Conservation (phyloP, 2,797 vertebrate species). For the Enteromius anoplus region DNA sequence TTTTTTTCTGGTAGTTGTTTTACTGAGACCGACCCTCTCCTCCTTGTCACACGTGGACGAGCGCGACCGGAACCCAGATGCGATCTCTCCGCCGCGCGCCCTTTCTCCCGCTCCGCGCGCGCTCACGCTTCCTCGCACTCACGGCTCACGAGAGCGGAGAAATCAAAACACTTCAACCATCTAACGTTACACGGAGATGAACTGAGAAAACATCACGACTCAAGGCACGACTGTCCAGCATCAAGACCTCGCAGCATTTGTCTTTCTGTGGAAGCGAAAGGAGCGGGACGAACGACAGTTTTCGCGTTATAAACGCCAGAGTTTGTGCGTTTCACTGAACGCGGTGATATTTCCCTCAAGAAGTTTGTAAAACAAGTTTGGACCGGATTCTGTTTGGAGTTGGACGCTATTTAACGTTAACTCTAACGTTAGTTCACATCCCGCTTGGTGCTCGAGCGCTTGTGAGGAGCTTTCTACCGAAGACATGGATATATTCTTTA, state of each 20-base stretch:
- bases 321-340: conserved; percentile 27
- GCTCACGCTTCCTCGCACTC: conserved; percentile 1
- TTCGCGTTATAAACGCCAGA: conserved; percentile 2
- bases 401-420: neutral
- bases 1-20: neutral
- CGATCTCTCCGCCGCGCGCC: conserved; percentile 45
- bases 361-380: conserved; percentile 41
- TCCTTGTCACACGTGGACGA: conserved; percentile 50
- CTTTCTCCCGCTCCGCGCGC: conserved; percentile 44
- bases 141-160: conserved; percentile 42
- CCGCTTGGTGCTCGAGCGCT: conserved; percentile 4
- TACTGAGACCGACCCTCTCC: conserved; percentile 34
- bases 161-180: conserved; percentile 22
- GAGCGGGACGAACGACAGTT: neutral
- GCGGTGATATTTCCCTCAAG: conserved; percentile 1
- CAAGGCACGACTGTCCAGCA: neutral
- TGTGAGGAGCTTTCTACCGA: neutral
- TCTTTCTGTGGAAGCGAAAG: conserved; percentile 10
- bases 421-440: conserved; percentile 2
- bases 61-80: conserved; percentile 54
- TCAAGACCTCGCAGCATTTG: neutral
- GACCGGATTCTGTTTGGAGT: conserved; percentile 8
- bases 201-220: conserved; percentile 4
- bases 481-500: conserved; percentile 33
- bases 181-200: neutral